These are phyloP conservation scores for Drosophila monieri DNA, from an alignment of 2,888 invertebrate species.

Conservation along the genomic window DNA sequence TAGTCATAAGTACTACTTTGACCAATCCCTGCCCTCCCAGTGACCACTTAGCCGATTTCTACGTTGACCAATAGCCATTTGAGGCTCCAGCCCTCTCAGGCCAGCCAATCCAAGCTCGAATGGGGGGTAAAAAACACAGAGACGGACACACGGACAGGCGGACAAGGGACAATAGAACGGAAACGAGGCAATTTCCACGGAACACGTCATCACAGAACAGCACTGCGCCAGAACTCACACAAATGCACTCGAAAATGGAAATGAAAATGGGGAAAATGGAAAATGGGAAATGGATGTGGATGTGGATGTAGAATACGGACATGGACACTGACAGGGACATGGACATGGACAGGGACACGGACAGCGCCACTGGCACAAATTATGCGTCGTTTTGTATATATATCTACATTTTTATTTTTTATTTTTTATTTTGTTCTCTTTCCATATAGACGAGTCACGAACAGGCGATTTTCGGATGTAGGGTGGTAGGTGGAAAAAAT, in stretches of 20 bases:
- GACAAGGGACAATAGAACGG: slow-evolving; percentile 24
- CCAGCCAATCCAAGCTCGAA: slow-evolving; percentile 36
- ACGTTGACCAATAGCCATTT: slow-evolving; percentile 7
- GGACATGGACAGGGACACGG: slow-evolving; percentile 46
- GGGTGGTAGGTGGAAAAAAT: slow-evolving; percentile 22
- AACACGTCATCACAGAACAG: slow-evolving; percentile 61
- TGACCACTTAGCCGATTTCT: not conserved
- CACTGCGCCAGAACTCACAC: slow-evolving; percentile 65
- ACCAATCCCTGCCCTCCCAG: not conserved
- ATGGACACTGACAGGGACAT: slow-evolving; percentile 33
- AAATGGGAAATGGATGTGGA: not conserved
- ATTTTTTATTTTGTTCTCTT: slow-evolving; percentile 31
- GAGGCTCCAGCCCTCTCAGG: slow-evolving; percentile 9
- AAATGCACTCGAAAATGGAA: slow-evolving; percentile 10
- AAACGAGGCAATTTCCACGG: slow-evolving; percentile 57
- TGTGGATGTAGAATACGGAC: slow-evolving; percentile 6
- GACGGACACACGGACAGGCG: slow-evolving; percentile 1
- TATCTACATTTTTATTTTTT: not conserved
- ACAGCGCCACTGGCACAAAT: slow-evolving; percentile 72
- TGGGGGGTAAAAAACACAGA: not conserved
- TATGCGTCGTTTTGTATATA: slow-evolving; percentile 67
- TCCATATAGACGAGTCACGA: slow-evolving; percentile 59
- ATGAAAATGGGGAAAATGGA: not conserved
- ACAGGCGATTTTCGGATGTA: slow-evolving; percentile 63
- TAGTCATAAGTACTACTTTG: not conserved